Conservation (phyloP, 2,797 vertebrate species). For the Phrynocephalus vlangalii region DNA sequence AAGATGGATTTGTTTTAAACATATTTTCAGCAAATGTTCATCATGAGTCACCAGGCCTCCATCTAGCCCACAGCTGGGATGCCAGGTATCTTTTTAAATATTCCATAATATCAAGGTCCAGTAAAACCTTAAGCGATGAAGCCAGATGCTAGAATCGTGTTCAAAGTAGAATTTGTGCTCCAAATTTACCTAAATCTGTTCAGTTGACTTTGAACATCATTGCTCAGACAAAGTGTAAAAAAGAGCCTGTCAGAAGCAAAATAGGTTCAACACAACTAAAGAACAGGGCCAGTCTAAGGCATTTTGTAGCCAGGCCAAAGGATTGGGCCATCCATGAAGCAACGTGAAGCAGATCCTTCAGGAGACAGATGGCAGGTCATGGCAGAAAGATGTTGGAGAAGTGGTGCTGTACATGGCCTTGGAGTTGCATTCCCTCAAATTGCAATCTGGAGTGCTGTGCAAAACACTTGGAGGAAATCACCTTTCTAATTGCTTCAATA, state of each 20-base stretch:
- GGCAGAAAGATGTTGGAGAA: no score
- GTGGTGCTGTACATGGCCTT: no score
- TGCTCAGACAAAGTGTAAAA: no score
- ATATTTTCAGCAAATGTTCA: background rate
- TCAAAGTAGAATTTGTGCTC: background rate
- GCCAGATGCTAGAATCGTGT: background rate
- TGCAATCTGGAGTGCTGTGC: no score
- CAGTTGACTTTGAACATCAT: background rate
- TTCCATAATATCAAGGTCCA: background rate
- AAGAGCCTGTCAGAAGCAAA: background rate
- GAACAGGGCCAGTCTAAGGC: background rate
- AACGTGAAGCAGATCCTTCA: no score
- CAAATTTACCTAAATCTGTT: background rate
- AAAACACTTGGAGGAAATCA: no score
- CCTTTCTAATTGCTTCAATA: no score
- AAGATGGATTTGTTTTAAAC: constrained; percentile 19
- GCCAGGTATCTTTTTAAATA: background rate
- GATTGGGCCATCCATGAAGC: no score
- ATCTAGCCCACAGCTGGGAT: background rate
- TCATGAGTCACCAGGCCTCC: background rate
- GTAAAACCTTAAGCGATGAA: background rate
- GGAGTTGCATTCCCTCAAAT: no score
- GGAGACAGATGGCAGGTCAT: no score
- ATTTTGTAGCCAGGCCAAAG: no score
- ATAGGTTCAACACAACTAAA: background rate